Percentiles rank a stretch among this genome's conserved stretches.
These are phyloP conservation scores for Vireo altiloquus DNA, from an alignment of 2,113 vertebrate genomes.

Conservation along the genomic window DNA sequence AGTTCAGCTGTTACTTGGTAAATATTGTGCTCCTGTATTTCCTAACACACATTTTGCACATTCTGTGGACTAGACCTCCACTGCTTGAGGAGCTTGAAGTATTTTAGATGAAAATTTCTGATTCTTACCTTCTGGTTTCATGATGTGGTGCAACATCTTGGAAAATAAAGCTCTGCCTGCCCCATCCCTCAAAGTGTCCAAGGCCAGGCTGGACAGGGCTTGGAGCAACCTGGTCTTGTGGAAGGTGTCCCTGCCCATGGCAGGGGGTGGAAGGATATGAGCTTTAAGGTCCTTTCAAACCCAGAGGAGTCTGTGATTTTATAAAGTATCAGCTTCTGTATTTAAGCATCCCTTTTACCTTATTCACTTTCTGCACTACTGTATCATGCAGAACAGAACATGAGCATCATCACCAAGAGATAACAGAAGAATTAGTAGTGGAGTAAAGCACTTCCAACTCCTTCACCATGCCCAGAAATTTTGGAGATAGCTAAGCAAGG, in stretches of 20 bases:
- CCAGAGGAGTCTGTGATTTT: background rate
- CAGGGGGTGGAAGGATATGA: background rate
- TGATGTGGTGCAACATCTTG: background rate
- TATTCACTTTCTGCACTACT: background rate
- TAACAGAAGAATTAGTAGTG: background rate
- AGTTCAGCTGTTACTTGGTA: background rate
- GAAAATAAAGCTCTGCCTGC: background rate
- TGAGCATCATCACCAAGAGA: background rate
- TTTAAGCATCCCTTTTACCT: background rate
- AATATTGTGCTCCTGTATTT: background rate
- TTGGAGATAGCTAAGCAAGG: background rate
- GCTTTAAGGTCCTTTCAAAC: background rate
- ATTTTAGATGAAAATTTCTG: background rate
- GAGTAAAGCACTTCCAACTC: background rate
- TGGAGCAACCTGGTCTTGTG: background rate
- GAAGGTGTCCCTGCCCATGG: background rate
- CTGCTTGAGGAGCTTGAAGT: background rate
- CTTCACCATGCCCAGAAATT: background rate
- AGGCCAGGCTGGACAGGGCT: background rate
- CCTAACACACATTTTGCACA: background rate
- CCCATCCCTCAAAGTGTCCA: background rate
- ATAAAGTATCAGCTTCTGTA: background rate
- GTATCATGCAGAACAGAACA: background rate
- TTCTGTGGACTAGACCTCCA: background rate
- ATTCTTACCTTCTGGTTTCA: background rate